Evolutionary conservation across 2,797 vertebrate species (phyloP).

Genomic region (Cyclopterus lumpus): DNA sequence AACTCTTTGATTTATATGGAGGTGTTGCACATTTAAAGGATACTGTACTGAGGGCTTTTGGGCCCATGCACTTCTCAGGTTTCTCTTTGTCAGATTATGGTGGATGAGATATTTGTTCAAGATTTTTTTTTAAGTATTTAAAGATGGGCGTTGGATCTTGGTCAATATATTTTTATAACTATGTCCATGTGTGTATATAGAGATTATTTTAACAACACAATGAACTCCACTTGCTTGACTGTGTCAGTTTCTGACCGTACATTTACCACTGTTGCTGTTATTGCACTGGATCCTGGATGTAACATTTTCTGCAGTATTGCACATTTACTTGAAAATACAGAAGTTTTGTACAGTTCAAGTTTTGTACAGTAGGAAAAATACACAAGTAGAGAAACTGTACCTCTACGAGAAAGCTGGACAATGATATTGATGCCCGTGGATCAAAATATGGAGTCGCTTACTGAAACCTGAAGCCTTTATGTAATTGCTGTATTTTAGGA

Average conservation of each 20-base stretch:
- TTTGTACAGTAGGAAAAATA: conserved; percentile 4
- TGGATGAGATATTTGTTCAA: conserved; percentile 38
- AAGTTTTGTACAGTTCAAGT: background rate
- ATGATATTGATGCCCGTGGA: conserved; percentile 3
- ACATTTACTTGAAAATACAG: conserved; percentile 54
- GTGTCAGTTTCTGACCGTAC: conserved; percentile 24
- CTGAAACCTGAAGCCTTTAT: conserved; percentile 16
- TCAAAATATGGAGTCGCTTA: conserved; percentile 4
- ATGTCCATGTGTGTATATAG: background rate
- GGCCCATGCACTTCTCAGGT: conserved; percentile 44
- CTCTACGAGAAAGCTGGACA: conserved; percentile 1
- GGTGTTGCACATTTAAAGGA: conserved; percentile 41
- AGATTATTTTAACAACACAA: conserved; percentile 2
- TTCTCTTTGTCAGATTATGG: conserved; percentile 30
- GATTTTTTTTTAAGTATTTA: background rate
- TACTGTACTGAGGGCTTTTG: conserved; percentile 45
- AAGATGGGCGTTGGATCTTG: background rate
- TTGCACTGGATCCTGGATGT: conserved; percentile 61
- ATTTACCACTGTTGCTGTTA: conserved; percentile 32
- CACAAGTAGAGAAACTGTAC: background rate
- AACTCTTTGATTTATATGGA: conserved; percentile 14
- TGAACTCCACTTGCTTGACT: background rate
- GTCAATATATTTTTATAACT: background rate
- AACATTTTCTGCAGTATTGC: conserved; percentile 28
- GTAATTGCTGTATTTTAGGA: conserved; percentile 29